Conservation (phyloP, 2,888 invertebrate genomes). For the Drymonia ruficornis region DNA sequence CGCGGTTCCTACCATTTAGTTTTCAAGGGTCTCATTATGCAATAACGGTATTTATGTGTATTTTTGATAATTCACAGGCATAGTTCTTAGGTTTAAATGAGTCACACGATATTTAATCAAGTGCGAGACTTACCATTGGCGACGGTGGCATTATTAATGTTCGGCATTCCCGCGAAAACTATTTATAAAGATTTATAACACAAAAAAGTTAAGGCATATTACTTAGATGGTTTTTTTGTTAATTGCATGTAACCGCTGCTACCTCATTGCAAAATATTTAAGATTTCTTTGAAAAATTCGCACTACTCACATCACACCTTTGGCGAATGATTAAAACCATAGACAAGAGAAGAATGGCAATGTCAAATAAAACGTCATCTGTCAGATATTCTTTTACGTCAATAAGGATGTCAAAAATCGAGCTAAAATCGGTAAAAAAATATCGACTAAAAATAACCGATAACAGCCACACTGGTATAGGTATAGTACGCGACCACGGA, state of each 20-base stretch:
- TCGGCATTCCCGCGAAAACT: constrained; percentile 75
- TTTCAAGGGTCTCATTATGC: background rate
- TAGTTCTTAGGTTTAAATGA: constrained; percentile 37
- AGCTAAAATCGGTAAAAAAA: too few species aligned
- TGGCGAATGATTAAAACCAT: constrained; percentile 33
- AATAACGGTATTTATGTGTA: background rate
- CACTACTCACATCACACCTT: constrained; percentile 67
- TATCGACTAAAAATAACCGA: too few species aligned
- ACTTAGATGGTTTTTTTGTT: constrained; percentile 60
- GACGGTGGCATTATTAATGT: constrained; percentile 73
- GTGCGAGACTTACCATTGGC: constrained; percentile 73
- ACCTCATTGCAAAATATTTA: constrained; percentile 71
- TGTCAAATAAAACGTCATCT: constrained; percentile 18
- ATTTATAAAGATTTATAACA: constrained; percentile 55
- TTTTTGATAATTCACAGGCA: constrained; percentile 9
- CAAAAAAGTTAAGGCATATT: constrained; percentile 79
- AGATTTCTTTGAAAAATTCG: constrained; percentile 49
- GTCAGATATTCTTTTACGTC: background rate
- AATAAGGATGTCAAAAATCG: too few species aligned
- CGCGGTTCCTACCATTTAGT: constrained; percentile 6
- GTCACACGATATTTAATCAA: constrained; percentile 56
- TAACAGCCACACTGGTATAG: too few species aligned
- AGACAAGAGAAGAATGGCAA: constrained; percentile 33
- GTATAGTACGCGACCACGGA: too few species aligned
- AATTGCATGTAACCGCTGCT: constrained; percentile 60